Percentiles rank a stretch among this genome's conserved stretches.
Evolutionary conservation across 2,113 vertebrate species (phyloP).

Genomic region (Montifringilla adamsi): DNA sequence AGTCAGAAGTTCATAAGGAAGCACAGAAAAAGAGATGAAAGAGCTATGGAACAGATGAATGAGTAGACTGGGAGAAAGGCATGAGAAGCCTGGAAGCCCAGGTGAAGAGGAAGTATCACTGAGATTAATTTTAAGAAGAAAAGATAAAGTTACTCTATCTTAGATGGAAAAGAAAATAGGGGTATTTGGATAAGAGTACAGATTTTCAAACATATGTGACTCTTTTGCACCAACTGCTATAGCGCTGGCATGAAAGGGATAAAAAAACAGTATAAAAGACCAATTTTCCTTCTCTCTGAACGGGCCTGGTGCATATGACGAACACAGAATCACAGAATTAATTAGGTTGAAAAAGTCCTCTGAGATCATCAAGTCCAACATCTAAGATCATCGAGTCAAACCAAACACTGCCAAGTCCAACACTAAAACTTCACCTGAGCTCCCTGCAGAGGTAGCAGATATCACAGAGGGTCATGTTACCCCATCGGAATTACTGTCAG

Average conservation of each 20-base stretch:
- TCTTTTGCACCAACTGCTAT: background rate
- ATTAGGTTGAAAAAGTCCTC: background rate
- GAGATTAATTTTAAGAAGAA: background rate
- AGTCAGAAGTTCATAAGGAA: background rate
- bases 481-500: background rate
- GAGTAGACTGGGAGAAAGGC: background rate
- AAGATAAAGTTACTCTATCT: background rate
- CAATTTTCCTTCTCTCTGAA: background rate
- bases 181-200: background rate
- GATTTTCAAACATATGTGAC: background rate
- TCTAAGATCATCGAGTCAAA: background rate
- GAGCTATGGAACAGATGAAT: background rate
- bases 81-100: background rate
- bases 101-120: background rate
- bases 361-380: background rate
- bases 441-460: background rate
- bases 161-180: background rate
- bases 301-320: background rate
- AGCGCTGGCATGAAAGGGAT: background rate
- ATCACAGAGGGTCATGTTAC: background rate
- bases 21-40: background rate
- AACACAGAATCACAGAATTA: background rate
- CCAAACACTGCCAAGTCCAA: background rate
- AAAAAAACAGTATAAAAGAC: background rate
- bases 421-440: background rate